A percentile compares a stretch with the other conserved stretches of the same genome.
These are phyloP conservation scores for Zeugodacus cucurbitae DNA, from an alignment of 1,140 invertebrate genomes.

Conservation along the genomic window DNA sequence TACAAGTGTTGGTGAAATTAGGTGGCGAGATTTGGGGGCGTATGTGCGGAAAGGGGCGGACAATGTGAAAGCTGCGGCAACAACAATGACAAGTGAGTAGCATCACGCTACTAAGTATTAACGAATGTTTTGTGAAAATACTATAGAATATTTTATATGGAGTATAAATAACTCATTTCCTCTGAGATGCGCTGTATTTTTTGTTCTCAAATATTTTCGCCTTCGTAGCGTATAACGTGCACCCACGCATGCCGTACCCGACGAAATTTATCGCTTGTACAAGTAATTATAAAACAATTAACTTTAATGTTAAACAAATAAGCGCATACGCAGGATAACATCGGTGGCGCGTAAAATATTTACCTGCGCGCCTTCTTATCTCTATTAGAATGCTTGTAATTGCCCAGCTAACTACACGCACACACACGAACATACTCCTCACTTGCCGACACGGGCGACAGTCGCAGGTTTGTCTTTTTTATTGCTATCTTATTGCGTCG, in stretches of 20 bases:
- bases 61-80: background rate
- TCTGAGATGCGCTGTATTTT: background rate
- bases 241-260: background rate
- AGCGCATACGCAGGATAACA: slow-evolving; percentile 17
- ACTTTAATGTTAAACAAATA: slow-evolving; percentile 42
- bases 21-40: slow-evolving; percentile 8
- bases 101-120: background rate
- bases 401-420: background rate
- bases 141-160: background rate
- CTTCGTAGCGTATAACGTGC: background rate
- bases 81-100: background rate
- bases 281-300: slow-evolving; percentile 43
- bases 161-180: background rate
- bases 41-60: background rate
- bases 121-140: background rate
- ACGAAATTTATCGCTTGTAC: slow-evolving; percentile 27
- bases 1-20: background rate
- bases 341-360: slow-evolving; percentile 4
- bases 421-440: background rate
- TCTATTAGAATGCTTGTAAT: slow-evolving; percentile 19
- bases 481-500: background rate
- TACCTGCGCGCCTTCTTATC: background rate
- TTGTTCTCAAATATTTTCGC: background rate
- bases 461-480: background rate
- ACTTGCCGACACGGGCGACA: background rate